These are phyloP conservation scores for Mercenaria mercenaria DNA, from an alignment of 1,140 invertebrate genomes.

Conservation along the genomic window DNA sequence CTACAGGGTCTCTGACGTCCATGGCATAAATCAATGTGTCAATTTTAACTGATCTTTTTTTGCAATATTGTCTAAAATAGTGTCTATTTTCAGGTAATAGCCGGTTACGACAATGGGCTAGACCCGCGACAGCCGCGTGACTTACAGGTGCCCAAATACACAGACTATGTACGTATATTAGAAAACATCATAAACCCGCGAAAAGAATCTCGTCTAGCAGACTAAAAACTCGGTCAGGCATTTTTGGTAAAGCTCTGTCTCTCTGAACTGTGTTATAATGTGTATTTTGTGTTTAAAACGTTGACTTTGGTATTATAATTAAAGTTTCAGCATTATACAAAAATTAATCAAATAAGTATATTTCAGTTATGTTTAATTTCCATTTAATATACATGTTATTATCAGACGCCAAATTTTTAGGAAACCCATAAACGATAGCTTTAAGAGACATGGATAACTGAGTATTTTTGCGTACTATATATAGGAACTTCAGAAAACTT, in stretches of 20 bases:
- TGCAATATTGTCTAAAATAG: too few species aligned
- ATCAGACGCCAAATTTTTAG: too few species aligned
- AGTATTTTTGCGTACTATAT: too few species aligned
- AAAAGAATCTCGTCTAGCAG: not conserved
- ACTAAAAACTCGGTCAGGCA: not conserved
- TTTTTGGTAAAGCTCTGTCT: too few species aligned
- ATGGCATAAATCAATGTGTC: not conserved
- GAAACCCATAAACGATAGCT: too few species aligned
- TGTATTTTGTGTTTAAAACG: too few species aligned
- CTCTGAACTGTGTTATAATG: too few species aligned
- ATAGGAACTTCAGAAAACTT: too few species aligned
- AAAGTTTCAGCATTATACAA: not conserved
- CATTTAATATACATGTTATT: too few species aligned
- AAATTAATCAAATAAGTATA: not conserved
- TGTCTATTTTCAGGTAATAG: slow-evolving; percentile 68
- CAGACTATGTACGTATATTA: not conserved
- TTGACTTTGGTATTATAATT: not conserved
- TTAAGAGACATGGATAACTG: too few species aligned
- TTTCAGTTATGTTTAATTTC: not conserved
- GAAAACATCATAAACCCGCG: not conserved
- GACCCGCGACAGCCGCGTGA: slow-evolving; percentile 73
- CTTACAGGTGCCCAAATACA: slow-evolving; percentile 48
- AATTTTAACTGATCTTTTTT: too few species aligned
- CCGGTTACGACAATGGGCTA: slow-evolving; percentile 79
- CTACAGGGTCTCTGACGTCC: too few species aligned